Evolutionary conservation across 2,888 invertebrate species (phyloP), one percentile per base, ranked within the genome.

Genomic region (Cordilura impudica): DNA sequence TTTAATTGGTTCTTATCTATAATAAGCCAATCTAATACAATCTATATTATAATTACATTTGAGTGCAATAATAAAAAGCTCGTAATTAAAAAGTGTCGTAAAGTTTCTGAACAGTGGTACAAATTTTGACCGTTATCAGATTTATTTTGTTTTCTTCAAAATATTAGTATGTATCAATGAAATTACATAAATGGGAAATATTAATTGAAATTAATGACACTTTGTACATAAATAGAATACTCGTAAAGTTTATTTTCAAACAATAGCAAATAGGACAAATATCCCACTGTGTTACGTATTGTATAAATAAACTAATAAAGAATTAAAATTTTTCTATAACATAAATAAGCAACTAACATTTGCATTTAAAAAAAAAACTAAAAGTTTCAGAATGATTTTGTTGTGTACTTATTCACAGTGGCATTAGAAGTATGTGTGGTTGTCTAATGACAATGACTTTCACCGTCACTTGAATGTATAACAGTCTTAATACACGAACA

Each of bases 1-100:
- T 31, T 16, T 61, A 61, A 72, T 65, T 58, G 72, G 56, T 58
- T 49, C 49, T 49, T 56, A 39, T 65, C 49, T 43, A 4, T 43
- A 73, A 65, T 65, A 73, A 65, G 26, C 8, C 10, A 18, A 39
- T 49, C 26, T 47, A 39, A 49, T 49, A 29, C 56, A 49, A 73
- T 61, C 53, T 29, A 43, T 53, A 53, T 19, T 14, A 39, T n/a
- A 39, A n/a, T 39, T 2, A 4, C 12, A n/a, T 4, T n/a, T n/a
- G n/a, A n/a, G n/a, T 12, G n/a, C n/a, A n/a, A 39, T 39, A n/a
- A 39, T 2, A 39, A 2, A 12, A 39, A 4, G n/a, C 35, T 31
- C 2, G 31, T 31, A 31, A 31, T 31, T 31, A 31, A 10, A 31
- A 29, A 31, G 1, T 31, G 31, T 31, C 10, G n/a, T 12, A 12